Evolutionary conservation across 2,113 vertebrate species (phyloP).

Genomic region (Hippocampus guttulatus): DNA sequence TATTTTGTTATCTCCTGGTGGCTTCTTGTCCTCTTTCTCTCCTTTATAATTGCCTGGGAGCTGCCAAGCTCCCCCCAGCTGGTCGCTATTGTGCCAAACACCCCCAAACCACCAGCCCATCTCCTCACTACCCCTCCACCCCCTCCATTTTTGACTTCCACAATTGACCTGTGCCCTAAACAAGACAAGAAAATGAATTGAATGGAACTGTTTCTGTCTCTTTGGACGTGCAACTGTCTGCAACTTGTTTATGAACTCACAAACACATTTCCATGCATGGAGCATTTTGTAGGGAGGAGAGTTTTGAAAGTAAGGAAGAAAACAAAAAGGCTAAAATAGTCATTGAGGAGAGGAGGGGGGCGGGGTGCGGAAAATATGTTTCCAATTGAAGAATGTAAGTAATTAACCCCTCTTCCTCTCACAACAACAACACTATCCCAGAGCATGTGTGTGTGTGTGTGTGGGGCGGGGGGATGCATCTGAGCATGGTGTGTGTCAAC

Average conservation of each 20-base stretch:
- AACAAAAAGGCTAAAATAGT: not conserved
- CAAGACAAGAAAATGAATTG: not conserved
- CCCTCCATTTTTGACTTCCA: conserved; percentile 2
- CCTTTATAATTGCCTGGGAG: conserved; percentile 56
- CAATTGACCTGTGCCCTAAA: conserved; percentile 27
- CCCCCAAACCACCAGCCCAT: not conserved
- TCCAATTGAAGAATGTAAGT: conserved; percentile 63
- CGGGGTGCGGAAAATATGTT: conserved; percentile 51
- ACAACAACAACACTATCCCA: conserved; percentile 52
- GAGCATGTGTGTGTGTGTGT: conserved; percentile 28
- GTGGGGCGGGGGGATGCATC: conserved; percentile 15
- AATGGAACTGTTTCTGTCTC: not conserved
- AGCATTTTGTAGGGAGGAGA: conserved; percentile 38
- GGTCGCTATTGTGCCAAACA: conserved; percentile 57
- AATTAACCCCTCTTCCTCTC: conserved; percentile 61
- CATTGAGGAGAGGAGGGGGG: not conserved
- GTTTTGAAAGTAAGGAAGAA: not conserved
- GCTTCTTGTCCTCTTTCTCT: conserved; percentile 40
- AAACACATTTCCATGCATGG: not conserved
- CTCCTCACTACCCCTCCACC: conserved; percentile 16
- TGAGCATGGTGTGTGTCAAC: conserved; percentile 13
- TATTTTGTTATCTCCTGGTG: conserved; percentile 39
- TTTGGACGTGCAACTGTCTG: not conserved
- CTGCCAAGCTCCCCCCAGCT: conserved; percentile 61
- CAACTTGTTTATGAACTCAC: not conserved